Evolutionary conservation across 2,113 vertebrate species (phyloP), one percentile per base, ranked within the genome.

Genomic region (Rhombomys opimus): DNA sequence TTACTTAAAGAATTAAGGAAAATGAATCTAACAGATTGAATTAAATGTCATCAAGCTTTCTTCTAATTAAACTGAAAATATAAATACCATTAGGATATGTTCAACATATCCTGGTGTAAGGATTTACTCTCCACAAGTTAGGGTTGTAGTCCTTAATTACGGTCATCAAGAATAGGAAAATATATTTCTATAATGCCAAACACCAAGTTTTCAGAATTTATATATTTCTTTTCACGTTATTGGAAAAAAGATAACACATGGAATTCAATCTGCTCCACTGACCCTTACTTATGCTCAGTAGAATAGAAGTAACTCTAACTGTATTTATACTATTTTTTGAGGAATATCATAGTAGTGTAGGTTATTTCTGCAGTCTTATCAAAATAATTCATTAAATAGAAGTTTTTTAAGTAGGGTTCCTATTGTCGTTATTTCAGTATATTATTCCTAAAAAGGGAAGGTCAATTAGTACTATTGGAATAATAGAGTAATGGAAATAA

Each of bases 21-120:
- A 54, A 97, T 76, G 11, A 96, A 13, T 90, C 12, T 82, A 91
- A 98, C 77, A 97, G 93, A 95, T 41, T 87, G 91, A 97, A 96
- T 91, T 96, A 95, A 77, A 92, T 94, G 96, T 78, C 13, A 82
- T 11, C 87, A 96, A 95, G 78, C 80, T 78, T 95, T 95, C 22
- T 25, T 96, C 76, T 65, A 97, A 96, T 98, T 96, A 94, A 61
- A 81, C 94, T 95, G 87, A 86, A 97, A 97, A 96, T 85, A 94
- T 86, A 92, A 97, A 95, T 32, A n/a, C 41, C 87, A 90, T 52
- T 46, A 11, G 70, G 68, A 95, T 50, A 96, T 89, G 2, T 13
- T 76, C 41, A 90, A 81, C 4, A 96, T 93, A 46, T 65, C 61
- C 95, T 86, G 27, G 68, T 41, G 81, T 90, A 94, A 94, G 93